These are phyloP conservation scores for Argyrosomus japonicus DNA, from an alignment of 2,113 vertebrate species.

Conservation along the genomic window DNA sequence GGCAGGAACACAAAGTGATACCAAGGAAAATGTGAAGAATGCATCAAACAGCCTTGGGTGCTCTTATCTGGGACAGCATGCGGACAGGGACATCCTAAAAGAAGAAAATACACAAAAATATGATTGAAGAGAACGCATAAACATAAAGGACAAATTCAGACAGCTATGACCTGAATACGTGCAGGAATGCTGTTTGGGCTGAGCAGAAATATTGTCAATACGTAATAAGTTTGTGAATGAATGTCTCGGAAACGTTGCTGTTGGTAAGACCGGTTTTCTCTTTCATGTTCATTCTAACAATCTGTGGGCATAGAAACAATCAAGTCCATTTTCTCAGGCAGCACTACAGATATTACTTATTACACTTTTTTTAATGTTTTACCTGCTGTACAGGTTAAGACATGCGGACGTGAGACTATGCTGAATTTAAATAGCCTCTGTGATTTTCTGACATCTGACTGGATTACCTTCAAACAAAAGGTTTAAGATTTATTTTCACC, in stretches of 20 bases:
- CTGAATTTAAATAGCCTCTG: neutral
- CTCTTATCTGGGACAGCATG: constrained; percentile 59
- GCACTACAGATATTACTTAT: neutral
- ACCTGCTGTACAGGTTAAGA: neutral
- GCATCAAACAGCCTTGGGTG: constrained; percentile 70
- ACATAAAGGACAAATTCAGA: constrained; percentile 42
- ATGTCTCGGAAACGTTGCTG: neutral
- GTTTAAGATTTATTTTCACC: constrained; percentile 47
- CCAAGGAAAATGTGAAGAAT: constrained; percentile 74
- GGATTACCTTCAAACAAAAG: constrained; percentile 58
- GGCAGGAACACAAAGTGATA: constrained; percentile 58
- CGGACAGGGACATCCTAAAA: constrained; percentile 60
- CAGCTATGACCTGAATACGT: constrained; percentile 42
- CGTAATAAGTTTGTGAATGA: neutral
- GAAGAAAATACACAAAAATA: constrained; percentile 35
- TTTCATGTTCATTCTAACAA: constrained; percentile 6
- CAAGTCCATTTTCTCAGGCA: neutral
- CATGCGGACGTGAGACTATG: neutral
- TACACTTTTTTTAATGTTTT: neutral
- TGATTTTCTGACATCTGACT: constrained; percentile 42
- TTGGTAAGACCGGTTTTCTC: neutral
- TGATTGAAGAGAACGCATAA: constrained; percentile 16
- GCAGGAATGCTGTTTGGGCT: constrained; percentile 41
- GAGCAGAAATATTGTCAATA: constrained; percentile 25
- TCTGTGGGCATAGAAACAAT: neutral